These are phyloP conservation scores for Perognathus longimembris DNA, from an alignment of 2,113 vertebrate species.

Conservation along the genomic window DNA sequence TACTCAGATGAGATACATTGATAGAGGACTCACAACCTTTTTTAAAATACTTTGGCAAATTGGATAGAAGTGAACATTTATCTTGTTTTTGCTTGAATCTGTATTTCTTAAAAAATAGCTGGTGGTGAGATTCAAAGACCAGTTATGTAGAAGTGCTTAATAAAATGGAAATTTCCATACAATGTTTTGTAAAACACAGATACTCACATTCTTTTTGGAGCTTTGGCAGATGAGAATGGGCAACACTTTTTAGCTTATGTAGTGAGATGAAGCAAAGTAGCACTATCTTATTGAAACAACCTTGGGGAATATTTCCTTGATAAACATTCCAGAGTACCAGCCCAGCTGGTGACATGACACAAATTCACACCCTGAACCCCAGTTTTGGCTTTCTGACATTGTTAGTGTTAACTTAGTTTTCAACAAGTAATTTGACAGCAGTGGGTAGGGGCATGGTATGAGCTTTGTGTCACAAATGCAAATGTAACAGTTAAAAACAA, in stretches of 20 bases:
- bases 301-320: neutral
- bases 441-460: neutral
- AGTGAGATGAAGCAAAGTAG: neutral
- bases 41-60: no score
- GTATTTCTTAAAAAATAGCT: neutral
- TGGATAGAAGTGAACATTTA: neutral
- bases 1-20: no score
- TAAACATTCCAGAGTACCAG: neutral
- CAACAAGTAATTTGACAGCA: neutral
- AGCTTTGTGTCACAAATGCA: conserved; percentile 11
- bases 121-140: neutral
- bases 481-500: conserved; percentile 25
- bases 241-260: neutral
- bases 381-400: conserved; percentile 2
- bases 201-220: neutral
- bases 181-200: neutral
- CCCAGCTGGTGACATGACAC: neutral
- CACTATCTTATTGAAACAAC: neutral
- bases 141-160: neutral
- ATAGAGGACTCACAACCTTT: no score
- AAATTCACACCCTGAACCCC: neutral
- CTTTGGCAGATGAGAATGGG: neutral
- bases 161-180: neutral
- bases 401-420: neutral
- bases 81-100: conserved; percentile 11